A percentile compares a stretch with the other conserved stretches of the same genome.
Conservation (phyloP, 1,140 invertebrate species). For the Zaprionus tsacasi region DNA sequence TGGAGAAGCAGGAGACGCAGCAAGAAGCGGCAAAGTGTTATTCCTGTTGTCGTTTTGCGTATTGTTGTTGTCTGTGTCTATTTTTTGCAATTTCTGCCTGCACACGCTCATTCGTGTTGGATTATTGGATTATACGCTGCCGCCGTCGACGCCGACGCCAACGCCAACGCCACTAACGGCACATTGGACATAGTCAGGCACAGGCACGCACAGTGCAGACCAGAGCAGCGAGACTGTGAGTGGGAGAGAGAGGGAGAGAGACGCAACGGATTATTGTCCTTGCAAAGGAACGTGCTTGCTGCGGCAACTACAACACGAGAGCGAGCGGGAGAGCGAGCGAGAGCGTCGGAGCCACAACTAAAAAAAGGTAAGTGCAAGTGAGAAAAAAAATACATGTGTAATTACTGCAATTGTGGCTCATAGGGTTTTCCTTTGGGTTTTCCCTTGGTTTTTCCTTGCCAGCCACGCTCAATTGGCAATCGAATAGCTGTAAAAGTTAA, state of each 20-base stretch:
- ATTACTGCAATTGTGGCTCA: conserved; percentile 32
- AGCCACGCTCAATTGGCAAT: conserved; percentile 1
- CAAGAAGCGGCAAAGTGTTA: conserved; percentile 50
- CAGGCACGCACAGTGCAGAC: conserved; percentile 15
- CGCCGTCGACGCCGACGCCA: conserved; percentile 48
- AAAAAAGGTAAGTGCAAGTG: neutral
- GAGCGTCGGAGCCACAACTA: neutral
- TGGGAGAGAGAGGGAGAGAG: conserved; percentile 3
- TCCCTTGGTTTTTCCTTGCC: conserved; percentile 11
- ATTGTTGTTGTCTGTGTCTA: conserved; percentile 60
- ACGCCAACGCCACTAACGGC: conserved; percentile 63
- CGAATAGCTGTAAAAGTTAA: conserved; percentile 4
- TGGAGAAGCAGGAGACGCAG: conserved; percentile 4
- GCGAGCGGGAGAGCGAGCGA: neutral
- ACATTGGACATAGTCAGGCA: conserved; percentile 43
- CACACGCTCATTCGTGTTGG: conserved; percentile 78
- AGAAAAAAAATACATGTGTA: conserved; percentile 21
- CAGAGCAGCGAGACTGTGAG: conserved; percentile 8
- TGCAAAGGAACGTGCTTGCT: conserved; percentile 47
- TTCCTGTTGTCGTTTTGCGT: conserved; percentile 29
- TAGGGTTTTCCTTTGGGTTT: conserved; percentile 21
- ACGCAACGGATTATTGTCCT: conserved; percentile 57
- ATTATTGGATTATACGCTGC: conserved; percentile 76
- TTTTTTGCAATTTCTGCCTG: conserved; percentile 74
- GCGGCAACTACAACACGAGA: neutral